Base-by-base conservation (phyloP, 2,113 vertebrate genomes). In the Protomyctophum bolini region DNA sequence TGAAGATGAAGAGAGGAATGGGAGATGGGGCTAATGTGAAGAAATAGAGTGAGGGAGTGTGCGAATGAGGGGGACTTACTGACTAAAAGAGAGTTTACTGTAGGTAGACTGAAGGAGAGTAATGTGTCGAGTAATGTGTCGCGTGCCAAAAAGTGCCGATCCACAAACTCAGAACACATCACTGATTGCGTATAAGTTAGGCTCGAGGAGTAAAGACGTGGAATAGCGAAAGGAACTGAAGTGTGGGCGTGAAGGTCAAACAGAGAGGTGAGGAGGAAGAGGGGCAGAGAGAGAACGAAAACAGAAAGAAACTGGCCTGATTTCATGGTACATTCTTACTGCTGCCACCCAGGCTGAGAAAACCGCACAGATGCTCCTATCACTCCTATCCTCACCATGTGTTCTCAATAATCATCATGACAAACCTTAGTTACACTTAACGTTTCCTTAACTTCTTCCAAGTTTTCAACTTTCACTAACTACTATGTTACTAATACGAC, bases 261-360 rank as follows among this genome's bases (percentile, higher is more conserved):
- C 21, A 21, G 21, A 21, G 21, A 21, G 21, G 21, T 21, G 21
- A 7, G 33, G 49, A 66, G 63, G 46, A 14, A 41, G n/a, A 55
- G 57, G 54, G 14, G 58, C 4, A 57, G 11, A 6, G 41, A 47
- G 2, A 7, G 14, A 61, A 11, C 1, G 9, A 11, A 49, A 11
- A 49, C 50, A 71, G 70, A 41, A 50, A 51, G n/a, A 73, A 47
- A 77, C 50, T 58, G 49, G 64, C 33, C 33, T 68, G 49, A 75
- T 68, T 62, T 73, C 45, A 76, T 57, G 41, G 49, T 54, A 29
- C 45, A 72, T 81, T 79, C 50, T 72, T 65, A 15, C 52, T 65
- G 58, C 56, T 76, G 55, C 50, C 49, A 33, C 58, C 56, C 51
- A 68, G 63, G 76, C 73, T 82, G 70, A 72, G 58, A 66, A 80